A percentile compares a stretch with the other conserved stretches of the same genome.
Conservation (phyloP, 92 coral and sea anemone species). For the Phenganax subtilis region DNA sequence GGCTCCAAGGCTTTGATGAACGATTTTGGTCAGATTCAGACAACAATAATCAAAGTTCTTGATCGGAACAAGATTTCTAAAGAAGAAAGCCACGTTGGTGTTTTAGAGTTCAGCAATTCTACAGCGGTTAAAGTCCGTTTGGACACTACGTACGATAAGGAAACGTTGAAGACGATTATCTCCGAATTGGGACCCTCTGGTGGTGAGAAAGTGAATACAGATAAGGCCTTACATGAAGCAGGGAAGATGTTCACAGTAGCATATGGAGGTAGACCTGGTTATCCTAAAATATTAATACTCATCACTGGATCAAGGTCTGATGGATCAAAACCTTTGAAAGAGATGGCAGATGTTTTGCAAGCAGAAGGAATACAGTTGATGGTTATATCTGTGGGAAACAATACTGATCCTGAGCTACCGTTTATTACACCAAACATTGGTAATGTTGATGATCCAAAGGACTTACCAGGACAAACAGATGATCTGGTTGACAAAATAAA, state of each 20-base stretch:
- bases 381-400: slow-evolving; percentile 56
- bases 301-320: slow-evolving; percentile 49
- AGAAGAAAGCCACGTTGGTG: slow-evolving; percentile 64
- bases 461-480: slow-evolving; percentile 15
- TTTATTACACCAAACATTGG: slow-evolving; percentile 16
- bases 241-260: slow-evolving; percentile 15
- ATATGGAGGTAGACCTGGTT: slow-evolving; percentile 42
- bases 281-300: slow-evolving; percentile 58
- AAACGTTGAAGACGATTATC: slow-evolving; percentile 11
- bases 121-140: slow-evolving; percentile 50
- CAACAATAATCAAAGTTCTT: slow-evolving; percentile 55
- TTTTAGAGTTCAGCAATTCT: slow-evolving; percentile 61
- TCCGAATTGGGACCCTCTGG: slow-evolving; percentile 10
- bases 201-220: slow-evolving; percentile 20
- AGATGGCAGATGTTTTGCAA: slow-evolving; percentile 57
- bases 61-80: slow-evolving; percentile 58
- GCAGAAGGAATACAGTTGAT: slow-evolving; percentile 57
- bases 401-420: slow-evolving; percentile 40
- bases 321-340: slow-evolving; percentile 45
- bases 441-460: slow-evolving; percentile 23
- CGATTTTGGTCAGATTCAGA: slow-evolving; percentile 55
- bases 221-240: slow-evolving; percentile 23
- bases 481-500: slow-evolving; percentile 23
- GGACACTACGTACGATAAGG: slow-evolving; percentile 7
- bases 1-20: slow-evolving; percentile 64